Evolutionary conservation across 2,888 invertebrate species (phyloP).

Genomic region (Andrena flavipes): DNA sequence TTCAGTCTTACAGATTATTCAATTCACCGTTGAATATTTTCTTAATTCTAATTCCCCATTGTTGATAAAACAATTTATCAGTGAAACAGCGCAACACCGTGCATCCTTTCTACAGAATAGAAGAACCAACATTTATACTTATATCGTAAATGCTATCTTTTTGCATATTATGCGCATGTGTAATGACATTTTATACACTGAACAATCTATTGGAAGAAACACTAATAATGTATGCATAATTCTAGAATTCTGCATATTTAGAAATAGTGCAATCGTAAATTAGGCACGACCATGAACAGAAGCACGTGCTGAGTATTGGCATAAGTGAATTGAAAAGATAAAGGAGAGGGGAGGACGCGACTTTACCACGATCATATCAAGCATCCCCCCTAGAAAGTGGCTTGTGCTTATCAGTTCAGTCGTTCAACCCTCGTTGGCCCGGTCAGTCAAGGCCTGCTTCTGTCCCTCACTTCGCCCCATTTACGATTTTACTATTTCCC

Average conservation of each 20-base stretch:
- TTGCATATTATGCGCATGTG: background rate
- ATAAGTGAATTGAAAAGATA: too few relatives aligned
- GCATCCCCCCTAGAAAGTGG: too few relatives aligned
- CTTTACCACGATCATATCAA: too few relatives aligned
- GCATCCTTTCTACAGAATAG: background rate
- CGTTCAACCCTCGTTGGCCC: too few relatives aligned
- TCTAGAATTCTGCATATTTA: background rate
- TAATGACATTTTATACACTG: conserved; percentile 1
- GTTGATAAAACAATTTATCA: conserved; percentile 2
- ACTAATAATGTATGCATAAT: conserved; percentile 5
- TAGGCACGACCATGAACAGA: too few relatives aligned
- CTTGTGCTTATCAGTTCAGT: too few relatives aligned
- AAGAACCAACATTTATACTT: conserved; percentile 10
- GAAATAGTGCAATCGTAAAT: too few relatives aligned
- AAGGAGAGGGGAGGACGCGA: too few relatives aligned
- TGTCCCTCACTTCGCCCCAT: too few relatives aligned
- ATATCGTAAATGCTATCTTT: conserved; percentile 32
- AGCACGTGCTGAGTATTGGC: too few relatives aligned
- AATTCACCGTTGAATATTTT: conserved; percentile 28
- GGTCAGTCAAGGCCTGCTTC: too few relatives aligned
- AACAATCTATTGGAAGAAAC: conserved; percentile 1
- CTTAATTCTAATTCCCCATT: conserved; percentile 18
- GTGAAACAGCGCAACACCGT: background rate
- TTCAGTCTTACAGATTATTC: conserved; percentile 53
- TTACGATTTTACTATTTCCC: too few relatives aligned